Base-by-base conservation (phyloP, 2,888 invertebrate genomes). In the Pheosia gnoma region DNA sequence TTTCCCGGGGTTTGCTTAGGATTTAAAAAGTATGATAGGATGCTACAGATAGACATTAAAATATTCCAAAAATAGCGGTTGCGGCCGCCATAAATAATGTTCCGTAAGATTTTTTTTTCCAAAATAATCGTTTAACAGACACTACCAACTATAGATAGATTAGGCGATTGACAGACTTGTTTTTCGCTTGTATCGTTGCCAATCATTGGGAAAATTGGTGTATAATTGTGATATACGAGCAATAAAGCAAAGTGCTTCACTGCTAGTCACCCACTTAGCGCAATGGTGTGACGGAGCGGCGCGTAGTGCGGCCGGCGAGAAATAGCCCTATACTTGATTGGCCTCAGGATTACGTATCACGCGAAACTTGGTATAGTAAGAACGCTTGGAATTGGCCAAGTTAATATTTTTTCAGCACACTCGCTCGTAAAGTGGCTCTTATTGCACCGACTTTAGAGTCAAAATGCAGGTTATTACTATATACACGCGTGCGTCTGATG, bases 291-390 rank as follows among this genome's bases (percentile, higher is more conserved):
- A 41, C 11, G 57, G 10, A 11, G 10, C 7, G n/a, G 9, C 5
- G 37, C 9, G 63, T 68, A 66, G 71, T 72, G 64, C 57, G 65
- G 70, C 67, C 70, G 74, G 66, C 63, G 65, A 67, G 72, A 70
- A 78, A 74, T 75, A 75, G 74, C 72, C 25, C 59, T 8, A 36
- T 71, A 74, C 74, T 75, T 75, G 65, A 67, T 60, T 58, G 71
- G 69, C 58, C 66, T 82, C 79, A 55, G 71, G 75, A 84, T 84
- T 84, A 81, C 63, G 60, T 59, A 75, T 71, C 82, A 83, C 83
- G 83, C 82, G 59, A 59, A 54, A 37, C 53, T 53, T 53, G 3
- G 51, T 51, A 7, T 70, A 79, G 67, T 72, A 39, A 39, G 59
- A 0, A 4, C 13, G 0, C 0, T 5, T 3, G 5, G 43, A 11